These are phyloP conservation scores for Actinernus sp. DNA, from an alignment of 92 coral and sea anemone species.

Conservation along the genomic window DNA sequence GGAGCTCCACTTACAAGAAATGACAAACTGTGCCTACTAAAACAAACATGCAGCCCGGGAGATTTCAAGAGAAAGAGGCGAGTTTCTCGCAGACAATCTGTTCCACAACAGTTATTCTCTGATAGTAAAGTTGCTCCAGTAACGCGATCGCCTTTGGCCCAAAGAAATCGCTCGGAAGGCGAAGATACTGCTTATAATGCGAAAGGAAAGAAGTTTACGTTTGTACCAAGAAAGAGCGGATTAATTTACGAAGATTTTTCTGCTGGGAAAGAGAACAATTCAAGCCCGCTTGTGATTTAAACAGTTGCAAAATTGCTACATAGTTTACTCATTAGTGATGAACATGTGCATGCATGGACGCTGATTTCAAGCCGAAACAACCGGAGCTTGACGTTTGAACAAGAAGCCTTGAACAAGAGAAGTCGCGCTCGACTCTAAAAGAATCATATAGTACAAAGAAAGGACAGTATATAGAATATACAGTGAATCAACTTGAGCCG, in stretches of 20 bases:
- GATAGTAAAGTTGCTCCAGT: conserved; percentile 61
- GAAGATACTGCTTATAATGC: conserved; percentile 28
- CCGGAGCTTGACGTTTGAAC: no score
- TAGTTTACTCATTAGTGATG: no score
- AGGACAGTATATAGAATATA: no score
- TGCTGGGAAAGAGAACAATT: conserved; percentile 91
- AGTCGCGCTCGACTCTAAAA: no score
- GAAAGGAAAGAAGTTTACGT: conserved; percentile 62
- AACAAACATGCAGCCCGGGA: conserved; percentile 76
- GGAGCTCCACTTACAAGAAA: conserved; percentile 77
- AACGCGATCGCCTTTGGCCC: conserved; percentile 91
- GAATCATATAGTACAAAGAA: no score
- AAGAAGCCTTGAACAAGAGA: no score
- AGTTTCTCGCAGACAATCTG: conserved; percentile 66
- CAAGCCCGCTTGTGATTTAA: no score
- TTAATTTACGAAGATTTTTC: conserved; percentile 63
- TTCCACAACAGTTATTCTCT: conserved; percentile 85
- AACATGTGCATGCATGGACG: no score
- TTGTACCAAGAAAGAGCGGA: conserved; percentile 45
- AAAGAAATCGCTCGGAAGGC: conserved; percentile 69
- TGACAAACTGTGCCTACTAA: conserved; percentile 71
- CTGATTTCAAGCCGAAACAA: no score
- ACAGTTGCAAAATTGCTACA: no score
- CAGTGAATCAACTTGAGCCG: no score
- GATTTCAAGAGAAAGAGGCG: conserved; percentile 70